Evolutionary conservation across 2,113 vertebrate species (phyloP), one percentile per base, ranked within the genome.

Genomic region (Choloepus hoffmanni): DNA sequence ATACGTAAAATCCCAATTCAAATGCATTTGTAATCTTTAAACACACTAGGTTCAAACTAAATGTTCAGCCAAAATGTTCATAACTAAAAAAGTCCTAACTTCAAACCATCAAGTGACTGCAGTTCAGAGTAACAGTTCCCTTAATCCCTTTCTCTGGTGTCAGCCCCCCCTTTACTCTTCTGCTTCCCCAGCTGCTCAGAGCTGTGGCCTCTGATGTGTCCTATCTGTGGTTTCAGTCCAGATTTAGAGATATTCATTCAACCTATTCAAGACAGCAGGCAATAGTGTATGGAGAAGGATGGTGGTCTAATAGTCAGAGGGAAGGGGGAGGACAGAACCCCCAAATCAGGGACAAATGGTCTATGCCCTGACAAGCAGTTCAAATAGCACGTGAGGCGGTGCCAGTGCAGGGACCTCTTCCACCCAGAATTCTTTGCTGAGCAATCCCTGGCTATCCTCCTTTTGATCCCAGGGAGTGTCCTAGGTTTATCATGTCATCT

Each of bases 21-120:
- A 55, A 72, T 60, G 53, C 18, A 76, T 48, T 91, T 82, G 7
- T 40, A 95, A 85, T 84, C 77, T 92, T 94, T 78, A 92, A 93
- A 79, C 5, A 91, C 30, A 58, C 18, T 77, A 33, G 79, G 77
- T 82, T 74, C 79, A 68, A 36, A 36, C 36, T 36, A 36, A 36
- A 36, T 36, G 36, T 36, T 36, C 36, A 36, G 36, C 45, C 95
- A 96, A 92, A 83, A 70, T 81, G 40, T 70, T 89, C 53, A n/a
- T 87, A 91, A 85, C 50, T 87, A 53, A 48, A 93, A 85, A 81
- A 63, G 55, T 55, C 18, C 43, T 33, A 79, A 96, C 6, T 96
- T 74, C 53, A 78, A 95, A 83, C 19, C 77, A 94, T 65, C 5
- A 74, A 60, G n/a, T 28, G 48, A 63, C 21, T 53, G 58, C 85